These are phyloP conservation scores for Cranoglanis bouderius DNA, from an alignment of 2,113 vertebrate species.

Conservation along the genomic window DNA sequence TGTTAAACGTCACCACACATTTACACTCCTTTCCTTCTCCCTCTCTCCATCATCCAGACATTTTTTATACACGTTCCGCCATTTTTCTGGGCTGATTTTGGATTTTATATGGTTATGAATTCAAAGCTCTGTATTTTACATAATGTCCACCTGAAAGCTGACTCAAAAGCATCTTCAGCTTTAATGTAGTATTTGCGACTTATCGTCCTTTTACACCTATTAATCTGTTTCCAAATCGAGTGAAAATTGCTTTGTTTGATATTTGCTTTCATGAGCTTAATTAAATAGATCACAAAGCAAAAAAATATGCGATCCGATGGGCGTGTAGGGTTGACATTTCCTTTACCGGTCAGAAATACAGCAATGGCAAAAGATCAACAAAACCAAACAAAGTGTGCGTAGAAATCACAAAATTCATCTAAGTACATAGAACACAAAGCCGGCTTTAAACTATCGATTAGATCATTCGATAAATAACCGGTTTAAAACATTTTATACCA, in stretches of 20 bases:
- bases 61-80: not conserved
- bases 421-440: not conserved
- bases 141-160: not conserved
- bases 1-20: slow-evolving; percentile 5
- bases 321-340: not conserved
- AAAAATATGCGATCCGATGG: not conserved
- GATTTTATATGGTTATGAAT: not conserved
- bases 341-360: not conserved
- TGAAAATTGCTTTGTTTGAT: not conserved
- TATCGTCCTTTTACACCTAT: not conserved
- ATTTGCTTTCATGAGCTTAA: not conserved
- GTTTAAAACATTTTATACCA: not conserved
- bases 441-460: not conserved
- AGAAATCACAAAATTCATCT: not conserved
- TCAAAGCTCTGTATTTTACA: not conserved
- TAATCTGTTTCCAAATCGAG: not conserved
- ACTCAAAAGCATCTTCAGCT: not conserved
- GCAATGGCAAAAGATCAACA: not conserved
- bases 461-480: not conserved
- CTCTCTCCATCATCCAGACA: not conserved
- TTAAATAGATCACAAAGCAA: not conserved
- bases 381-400: not conserved
- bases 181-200: not conserved
- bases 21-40: not conserved
- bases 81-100: not conserved